phyloP scores from a whole-genome alignment of 2,797 vertebrate species.

The Lutjanus argentimaculatus region DNA sequence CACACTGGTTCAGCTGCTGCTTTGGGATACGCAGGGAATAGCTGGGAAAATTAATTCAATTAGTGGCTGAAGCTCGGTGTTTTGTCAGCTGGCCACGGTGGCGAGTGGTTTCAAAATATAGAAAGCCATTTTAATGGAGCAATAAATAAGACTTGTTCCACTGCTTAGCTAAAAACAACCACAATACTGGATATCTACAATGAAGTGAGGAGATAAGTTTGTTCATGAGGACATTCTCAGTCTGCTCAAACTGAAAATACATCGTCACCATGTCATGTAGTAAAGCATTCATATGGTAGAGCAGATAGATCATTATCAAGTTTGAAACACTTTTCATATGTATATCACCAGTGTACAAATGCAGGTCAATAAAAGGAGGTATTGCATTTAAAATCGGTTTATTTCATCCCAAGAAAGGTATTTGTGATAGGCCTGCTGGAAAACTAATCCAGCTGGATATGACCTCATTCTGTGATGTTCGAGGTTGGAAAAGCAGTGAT shows the following conservation, averaged over 20 bases:
- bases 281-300: not conserved
- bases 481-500: no score
- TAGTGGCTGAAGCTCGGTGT: slow-evolving; percentile 29
- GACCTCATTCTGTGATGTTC: not conserved
- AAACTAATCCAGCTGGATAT: no score
- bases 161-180: not conserved
- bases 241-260: not conserved
- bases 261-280: not conserved
- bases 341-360: no score
- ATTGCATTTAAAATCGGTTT: not conserved
- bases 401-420: not conserved
- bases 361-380: not conserved
- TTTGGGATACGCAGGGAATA: slow-evolving; percentile 34
- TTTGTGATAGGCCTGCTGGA: not conserved
- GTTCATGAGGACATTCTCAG: not conserved
- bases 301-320: not conserved
- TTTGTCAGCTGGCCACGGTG: slow-evolving; percentile 47
- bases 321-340: not conserved
- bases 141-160: slow-evolving; percentile 1
- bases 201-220: not conserved
- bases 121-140: slow-evolving; percentile 8
- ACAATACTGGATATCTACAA: not conserved
- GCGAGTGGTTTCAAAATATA: slow-evolving; percentile 15
- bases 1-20: slow-evolving; percentile 61
- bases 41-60: slow-evolving; percentile 47